Conservation (phyloP, 2,113 vertebrate genomes). For the Scatophagus argus region DNA sequence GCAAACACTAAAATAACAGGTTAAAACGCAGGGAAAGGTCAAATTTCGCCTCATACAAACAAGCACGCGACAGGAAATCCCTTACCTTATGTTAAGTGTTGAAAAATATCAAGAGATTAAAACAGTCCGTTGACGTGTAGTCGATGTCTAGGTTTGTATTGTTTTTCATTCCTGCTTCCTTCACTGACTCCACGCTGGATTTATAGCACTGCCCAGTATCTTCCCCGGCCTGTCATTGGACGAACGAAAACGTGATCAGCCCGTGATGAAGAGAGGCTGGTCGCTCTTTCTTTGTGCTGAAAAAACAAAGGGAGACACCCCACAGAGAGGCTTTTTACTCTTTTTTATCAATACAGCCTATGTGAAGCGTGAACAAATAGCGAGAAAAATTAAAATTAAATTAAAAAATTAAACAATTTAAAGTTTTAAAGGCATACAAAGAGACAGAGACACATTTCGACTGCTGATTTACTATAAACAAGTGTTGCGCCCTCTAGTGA, state of each 20-base stretch:
- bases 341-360: not conserved
- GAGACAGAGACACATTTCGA: not conserved
- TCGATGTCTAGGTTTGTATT: not conserved
- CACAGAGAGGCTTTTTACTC: not conserved
- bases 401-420: too few relatives aligned
- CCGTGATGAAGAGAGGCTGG: not conserved
- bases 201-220: slow-evolving; percentile 37
- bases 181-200: not conserved
- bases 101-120: slow-evolving; percentile 27
- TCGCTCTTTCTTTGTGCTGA: not conserved
- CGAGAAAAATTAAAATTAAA: not conserved
- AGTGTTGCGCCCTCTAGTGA: slow-evolving; percentile 1
- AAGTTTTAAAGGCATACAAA: not conserved
- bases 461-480: not conserved
- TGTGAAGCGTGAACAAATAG: not conserved
- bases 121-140: not conserved
- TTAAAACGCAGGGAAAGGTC: not conserved
- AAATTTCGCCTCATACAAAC: too few relatives aligned
- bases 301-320: not conserved
- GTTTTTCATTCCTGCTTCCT: slow-evolving; percentile 60
- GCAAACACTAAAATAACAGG: not conserved
- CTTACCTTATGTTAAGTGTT: slow-evolving; percentile 65
- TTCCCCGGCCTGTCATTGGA: slow-evolving; percentile 52
- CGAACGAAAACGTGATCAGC: slow-evolving; percentile 20
- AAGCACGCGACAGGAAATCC: too few relatives aligned